A percentile compares a stretch with the other conserved stretches of the same genome.
Conservation (phyloP, 1,140 invertebrate genomes). For the Euura saliciscinereae region DNA sequence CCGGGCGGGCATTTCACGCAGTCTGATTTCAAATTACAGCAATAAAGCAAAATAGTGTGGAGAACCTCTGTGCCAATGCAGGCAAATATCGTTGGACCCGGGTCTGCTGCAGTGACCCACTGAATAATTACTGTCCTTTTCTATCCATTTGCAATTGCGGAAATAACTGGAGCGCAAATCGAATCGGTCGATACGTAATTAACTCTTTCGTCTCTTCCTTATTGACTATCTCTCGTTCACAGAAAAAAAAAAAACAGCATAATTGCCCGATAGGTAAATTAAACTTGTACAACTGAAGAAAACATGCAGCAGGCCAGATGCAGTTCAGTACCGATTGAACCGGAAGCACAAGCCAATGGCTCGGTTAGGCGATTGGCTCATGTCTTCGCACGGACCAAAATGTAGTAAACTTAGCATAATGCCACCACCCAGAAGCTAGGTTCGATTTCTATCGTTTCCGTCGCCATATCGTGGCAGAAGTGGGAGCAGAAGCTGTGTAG, state of each 20-base stretch:
- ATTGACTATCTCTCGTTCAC: too few species aligned
- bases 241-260: too few species aligned
- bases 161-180: too few species aligned
- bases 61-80: neutral
- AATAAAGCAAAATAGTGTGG: neutral
- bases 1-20: neutral
- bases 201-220: neutral
- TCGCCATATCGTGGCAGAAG: too few species aligned
- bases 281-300: too few species aligned
- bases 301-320: neutral
- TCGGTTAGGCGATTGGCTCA: neutral
- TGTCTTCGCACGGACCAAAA: neutral
- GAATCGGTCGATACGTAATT: neutral
- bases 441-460: neutral
- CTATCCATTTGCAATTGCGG: too few species aligned
- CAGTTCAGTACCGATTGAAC: neutral
- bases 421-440: neutral
- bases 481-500: too few species aligned
- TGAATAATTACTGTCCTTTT: too few species aligned
- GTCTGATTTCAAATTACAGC: neutral
- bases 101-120: neutral
- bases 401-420: conserved; percentile 5
- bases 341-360: neutral
- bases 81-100: neutral
- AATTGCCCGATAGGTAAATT: too few species aligned